Conservation (phyloP, 2,113 vertebrate species). For the Bambusicola thoracicus region DNA sequence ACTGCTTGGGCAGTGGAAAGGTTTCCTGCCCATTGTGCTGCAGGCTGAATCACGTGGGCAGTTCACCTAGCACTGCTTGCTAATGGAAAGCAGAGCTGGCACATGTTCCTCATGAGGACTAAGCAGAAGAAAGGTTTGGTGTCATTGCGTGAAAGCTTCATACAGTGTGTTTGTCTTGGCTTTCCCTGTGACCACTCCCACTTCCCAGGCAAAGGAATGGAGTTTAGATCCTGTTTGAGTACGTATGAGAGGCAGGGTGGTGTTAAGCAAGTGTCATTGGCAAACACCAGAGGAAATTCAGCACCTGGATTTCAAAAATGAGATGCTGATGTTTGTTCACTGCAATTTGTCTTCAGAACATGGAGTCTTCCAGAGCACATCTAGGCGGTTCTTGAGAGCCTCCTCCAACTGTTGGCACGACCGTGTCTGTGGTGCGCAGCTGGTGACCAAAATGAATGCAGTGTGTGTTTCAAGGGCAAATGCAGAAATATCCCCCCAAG, state of each 20-base stretch:
- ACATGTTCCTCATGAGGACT: not conserved
- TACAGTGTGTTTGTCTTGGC: not conserved
- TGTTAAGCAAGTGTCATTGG: not conserved
- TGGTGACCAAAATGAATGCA: not conserved
- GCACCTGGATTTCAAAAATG: not conserved
- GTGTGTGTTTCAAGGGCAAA: not conserved
- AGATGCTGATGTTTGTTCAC: not conserved
- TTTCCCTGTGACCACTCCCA: not conserved
- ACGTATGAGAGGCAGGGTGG: fast-evolving
- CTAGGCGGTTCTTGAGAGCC: not conserved
- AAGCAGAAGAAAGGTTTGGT: fast-evolving
- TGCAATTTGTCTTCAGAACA: not conserved
- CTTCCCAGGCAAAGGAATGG: not conserved
- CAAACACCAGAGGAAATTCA: not conserved
- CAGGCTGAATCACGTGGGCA: fast-evolving
- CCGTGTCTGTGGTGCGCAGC: fast-evolving
- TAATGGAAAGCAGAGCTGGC: not conserved
- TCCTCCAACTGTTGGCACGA: not conserved
- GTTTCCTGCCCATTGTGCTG: not conserved
- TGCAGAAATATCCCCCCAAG: not conserved
- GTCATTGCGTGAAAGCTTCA: fast-evolving
- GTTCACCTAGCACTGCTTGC: not conserved
- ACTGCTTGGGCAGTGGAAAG: not conserved
- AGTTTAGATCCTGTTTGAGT: not conserved
- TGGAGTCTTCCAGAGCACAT: not conserved